Conservation (phyloP, 1,140 invertebrate genomes). For the Bombus superbus region DNA sequence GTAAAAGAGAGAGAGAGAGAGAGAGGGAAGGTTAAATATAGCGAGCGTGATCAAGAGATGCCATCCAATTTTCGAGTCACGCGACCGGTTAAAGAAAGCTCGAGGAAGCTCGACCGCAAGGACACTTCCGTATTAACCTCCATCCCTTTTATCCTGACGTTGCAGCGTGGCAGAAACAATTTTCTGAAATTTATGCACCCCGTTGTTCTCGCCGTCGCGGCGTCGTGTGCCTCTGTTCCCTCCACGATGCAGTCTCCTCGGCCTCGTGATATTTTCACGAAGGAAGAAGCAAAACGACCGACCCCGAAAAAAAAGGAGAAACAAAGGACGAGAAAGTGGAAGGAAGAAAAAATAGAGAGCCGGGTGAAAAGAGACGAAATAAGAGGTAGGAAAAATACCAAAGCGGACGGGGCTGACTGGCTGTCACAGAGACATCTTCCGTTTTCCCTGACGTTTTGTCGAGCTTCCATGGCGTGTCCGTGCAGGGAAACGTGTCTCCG, state of each 20-base stretch:
- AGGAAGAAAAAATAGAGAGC: neutral
- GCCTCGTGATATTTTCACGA: slow-evolving; percentile 73
- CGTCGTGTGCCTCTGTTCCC: neutral
- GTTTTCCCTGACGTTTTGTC: slow-evolving; percentile 64
- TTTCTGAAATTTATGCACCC: slow-evolving; percentile 78
- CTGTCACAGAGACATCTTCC: slow-evolving; percentile 58
- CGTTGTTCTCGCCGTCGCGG: slow-evolving; percentile 28
- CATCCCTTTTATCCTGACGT: slow-evolving; percentile 61
- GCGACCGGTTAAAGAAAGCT: slow-evolving; percentile 73
- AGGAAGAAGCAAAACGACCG: slow-evolving; percentile 42
- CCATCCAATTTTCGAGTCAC: slow-evolving; percentile 73
- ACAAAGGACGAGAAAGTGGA: neutral
- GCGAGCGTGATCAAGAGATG: slow-evolving; percentile 44
- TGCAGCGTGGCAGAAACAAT: slow-evolving; percentile 74
- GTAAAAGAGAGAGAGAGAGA: neutral
- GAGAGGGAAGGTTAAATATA: slow-evolving; percentile 12
- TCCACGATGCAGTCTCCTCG: slow-evolving; percentile 49
- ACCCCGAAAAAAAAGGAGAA: slow-evolving; percentile 4
- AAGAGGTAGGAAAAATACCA: slow-evolving; percentile 59
- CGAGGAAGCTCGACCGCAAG: slow-evolving; percentile 68
- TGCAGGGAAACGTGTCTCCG: slow-evolving; percentile 46
- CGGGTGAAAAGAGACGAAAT: slow-evolving; percentile 43
- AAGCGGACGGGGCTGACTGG: slow-evolving; percentile 21
- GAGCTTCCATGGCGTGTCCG: slow-evolving; percentile 31
- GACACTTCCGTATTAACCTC: slow-evolving; percentile 71